Percentiles rank a stretch among this genome's conserved stretches.
Evolutionary conservation across 2,888 invertebrate species (phyloP).

Genomic region (Acrobasis repandana): DNA sequence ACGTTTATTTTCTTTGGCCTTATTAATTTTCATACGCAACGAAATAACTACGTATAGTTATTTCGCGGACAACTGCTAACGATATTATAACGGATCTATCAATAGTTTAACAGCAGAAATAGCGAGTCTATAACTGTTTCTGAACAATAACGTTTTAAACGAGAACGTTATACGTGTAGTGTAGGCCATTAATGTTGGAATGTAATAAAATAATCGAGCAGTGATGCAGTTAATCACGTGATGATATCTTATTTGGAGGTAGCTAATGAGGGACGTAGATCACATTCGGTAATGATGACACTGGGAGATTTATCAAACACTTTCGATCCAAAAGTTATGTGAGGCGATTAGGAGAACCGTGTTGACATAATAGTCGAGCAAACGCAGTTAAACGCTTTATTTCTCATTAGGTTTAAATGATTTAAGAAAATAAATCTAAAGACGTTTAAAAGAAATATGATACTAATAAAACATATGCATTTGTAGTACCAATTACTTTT

Average conservation of each 20-base stretch:
- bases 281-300: conserved; percentile 78
- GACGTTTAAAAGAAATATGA: no score
- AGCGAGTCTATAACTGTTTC: conserved; percentile 47
- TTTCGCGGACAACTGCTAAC: conserved; percentile 53
- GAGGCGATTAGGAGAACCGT: conserved; percentile 70
- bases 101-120: conserved; percentile 40
- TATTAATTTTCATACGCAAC: conserved; percentile 32
- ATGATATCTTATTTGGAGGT: conserved; percentile 77
- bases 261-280: conserved; percentile 79
- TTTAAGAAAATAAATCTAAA: conserved; percentile 10
- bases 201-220: conserved; percentile 76
- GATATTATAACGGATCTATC: conserved; percentile 42
- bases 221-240: conserved; percentile 67
- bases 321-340: conserved; percentile 75
- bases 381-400: conserved; percentile 67
- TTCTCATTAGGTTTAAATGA: conserved; percentile 44
- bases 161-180: conserved; percentile 55
- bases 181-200: conserved; percentile 67
- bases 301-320: conserved; percentile 75
- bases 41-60: conserved; percentile 37
- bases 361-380: conserved; percentile 75
- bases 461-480: no score
- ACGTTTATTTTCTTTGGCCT: conserved; percentile 27
- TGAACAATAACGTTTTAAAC: conserved; percentile 51
- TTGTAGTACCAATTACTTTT: neutral